Evolutionary conservation across 2,797 vertebrate genomes (phyloP).

Genomic region (Enteromius fasciolatus): DNA sequence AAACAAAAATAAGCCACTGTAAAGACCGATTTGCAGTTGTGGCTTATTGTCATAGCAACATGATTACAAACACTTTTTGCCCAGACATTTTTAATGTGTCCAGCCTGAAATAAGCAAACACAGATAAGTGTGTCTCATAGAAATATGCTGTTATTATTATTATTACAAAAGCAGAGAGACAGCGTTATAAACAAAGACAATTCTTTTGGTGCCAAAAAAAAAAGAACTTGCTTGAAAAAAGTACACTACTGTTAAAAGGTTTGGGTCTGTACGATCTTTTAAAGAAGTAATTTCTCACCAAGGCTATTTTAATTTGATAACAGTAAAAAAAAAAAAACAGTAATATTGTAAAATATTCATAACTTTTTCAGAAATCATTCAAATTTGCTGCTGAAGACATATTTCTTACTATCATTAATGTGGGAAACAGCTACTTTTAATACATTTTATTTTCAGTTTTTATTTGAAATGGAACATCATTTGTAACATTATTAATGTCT

Average conservation of each 20-base stretch:
- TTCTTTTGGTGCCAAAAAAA: neutral
- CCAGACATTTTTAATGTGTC: slow-evolving; percentile 14
- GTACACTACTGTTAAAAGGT: neutral
- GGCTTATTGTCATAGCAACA: slow-evolving; percentile 44
- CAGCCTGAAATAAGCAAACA: neutral
- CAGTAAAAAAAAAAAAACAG: neutral
- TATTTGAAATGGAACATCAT: neutral
- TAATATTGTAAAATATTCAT: neutral
- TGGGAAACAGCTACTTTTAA: neutral
- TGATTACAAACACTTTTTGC: slow-evolving; percentile 34
- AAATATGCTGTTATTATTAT: neutral
- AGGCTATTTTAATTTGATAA: neutral
- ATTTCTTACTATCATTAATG: neutral
- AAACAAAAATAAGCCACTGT: slow-evolving; percentile 39
- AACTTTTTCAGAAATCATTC: neutral
- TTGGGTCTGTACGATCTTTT: neutral
- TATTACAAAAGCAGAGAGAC: neutral
- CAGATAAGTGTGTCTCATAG: neutral
- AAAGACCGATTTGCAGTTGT: slow-evolving; percentile 5
- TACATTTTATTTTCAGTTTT: neutral
- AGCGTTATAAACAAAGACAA: neutral
- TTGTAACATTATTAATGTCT: neutral
- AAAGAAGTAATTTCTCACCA: neutral
- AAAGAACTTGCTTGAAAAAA: neutral
- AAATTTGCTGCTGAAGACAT: neutral